Conservation (phyloP, 2,797 vertebrate genomes). For the Lepilemur ruficaudatus region DNA sequence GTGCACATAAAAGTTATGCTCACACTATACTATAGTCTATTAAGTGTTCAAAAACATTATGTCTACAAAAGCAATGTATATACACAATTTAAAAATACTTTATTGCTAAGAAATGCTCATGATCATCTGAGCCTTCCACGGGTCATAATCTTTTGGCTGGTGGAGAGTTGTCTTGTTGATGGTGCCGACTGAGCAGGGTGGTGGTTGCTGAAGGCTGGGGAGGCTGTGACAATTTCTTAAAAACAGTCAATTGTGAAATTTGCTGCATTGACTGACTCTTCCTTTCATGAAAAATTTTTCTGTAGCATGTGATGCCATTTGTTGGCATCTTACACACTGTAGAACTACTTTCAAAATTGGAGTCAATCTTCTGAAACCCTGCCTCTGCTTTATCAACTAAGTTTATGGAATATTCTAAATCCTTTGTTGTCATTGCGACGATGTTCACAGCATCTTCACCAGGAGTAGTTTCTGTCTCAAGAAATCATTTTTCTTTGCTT, state of each 20-base stretch:
- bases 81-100: neutral
- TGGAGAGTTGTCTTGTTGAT: neutral
- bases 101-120: neutral
- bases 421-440: neutral
- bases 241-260: neutral
- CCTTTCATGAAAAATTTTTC: neutral
- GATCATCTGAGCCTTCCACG: neutral
- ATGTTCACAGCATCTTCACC: neutral
- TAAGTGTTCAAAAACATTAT: neutral
- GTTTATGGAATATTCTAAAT: neutral
- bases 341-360: neutral
- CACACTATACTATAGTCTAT: neutral
- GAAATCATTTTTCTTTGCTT: neutral
- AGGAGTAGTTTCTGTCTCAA: neutral
- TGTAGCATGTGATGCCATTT: neutral
- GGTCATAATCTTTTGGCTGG: neutral
- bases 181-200: neutral
- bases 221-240: neutral
- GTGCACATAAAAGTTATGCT: neutral
- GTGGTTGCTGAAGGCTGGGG: neutral
- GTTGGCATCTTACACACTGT: neutral
- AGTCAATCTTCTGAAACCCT: neutral
- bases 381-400: neutral
- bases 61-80: neutral
- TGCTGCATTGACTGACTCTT: neutral